Percentiles rank a stretch among this genome's conserved stretches.
Evolutionary conservation across 1,140 invertebrate genomes (phyloP).

Genomic region (Camponotus pennsylvanicus): DNA sequence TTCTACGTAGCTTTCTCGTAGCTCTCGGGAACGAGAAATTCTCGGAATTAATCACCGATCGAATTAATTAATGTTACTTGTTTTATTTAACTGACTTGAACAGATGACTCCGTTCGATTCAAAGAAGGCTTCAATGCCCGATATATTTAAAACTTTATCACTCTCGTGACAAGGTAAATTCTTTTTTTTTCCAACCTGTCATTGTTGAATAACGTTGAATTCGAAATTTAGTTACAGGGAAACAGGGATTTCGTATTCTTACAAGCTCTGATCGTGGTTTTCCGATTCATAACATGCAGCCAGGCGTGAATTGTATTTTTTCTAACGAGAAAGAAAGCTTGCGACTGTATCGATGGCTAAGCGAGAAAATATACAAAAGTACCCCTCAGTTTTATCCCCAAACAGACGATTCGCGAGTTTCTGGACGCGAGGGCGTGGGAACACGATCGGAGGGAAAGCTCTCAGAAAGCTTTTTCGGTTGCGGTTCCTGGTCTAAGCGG

Average conservation of each 20-base stretch:
- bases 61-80: background rate
- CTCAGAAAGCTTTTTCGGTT: slow-evolving; percentile 50
- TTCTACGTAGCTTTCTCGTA: too few species aligned
- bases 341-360: slow-evolving; percentile 30
- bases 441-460: slow-evolving; percentile 34
- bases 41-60: background rate
- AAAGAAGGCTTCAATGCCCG: background rate
- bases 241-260: background rate
- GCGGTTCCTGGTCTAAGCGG: slow-evolving; percentile 43
- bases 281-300: slow-evolving; percentile 24
- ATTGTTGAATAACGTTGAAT: slow-evolving; percentile 55
- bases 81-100: background rate
- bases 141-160: background rate
- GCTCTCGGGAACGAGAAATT: background rate
- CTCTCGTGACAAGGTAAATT: slow-evolving; percentile 54
- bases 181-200: slow-evolving; percentile 61
- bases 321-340: slow-evolving; percentile 1
- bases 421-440: slow-evolving; percentile 20
- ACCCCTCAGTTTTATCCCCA: slow-evolving; percentile 45
- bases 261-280: slow-evolving; percentile 8
- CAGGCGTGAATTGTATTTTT: slow-evolving; percentile 28
- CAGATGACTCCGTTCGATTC: background rate
- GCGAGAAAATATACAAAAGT: slow-evolving; percentile 26
- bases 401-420: slow-evolving; percentile 48
- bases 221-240: background rate